These are phyloP conservation scores for Zoroaster sp. DNA, from an alignment of 53 echinoderm and acorn worm species.

Conservation along the genomic window DNA sequence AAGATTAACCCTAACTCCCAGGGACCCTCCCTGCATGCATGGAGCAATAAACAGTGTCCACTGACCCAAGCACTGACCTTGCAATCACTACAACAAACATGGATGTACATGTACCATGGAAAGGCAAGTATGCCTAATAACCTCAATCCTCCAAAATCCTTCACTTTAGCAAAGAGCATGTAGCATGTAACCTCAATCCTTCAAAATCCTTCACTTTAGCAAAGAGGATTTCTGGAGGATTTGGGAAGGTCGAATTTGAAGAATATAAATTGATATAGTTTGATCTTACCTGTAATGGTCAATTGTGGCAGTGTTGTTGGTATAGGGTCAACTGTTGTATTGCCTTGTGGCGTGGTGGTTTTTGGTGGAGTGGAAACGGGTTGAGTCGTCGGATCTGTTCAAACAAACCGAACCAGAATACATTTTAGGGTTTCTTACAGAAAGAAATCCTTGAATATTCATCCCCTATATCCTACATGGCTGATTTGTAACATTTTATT, in stretches of 20 bases:
- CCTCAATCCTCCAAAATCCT: neutral
- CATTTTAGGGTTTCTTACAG: neutral
- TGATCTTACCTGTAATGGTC: neutral
- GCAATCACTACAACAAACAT: too few relatives aligned
- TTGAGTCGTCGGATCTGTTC: neutral
- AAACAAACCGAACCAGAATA: neutral
- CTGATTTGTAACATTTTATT: neutral
- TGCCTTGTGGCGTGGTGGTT: neutral
- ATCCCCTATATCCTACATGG: neutral
- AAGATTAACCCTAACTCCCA: too few relatives aligned
- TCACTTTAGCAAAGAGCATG: neutral
- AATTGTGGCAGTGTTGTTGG: neutral
- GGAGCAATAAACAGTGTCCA: too few relatives aligned
- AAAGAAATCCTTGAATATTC: neutral
- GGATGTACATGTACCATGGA: neutral
- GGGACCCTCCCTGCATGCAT: too few relatives aligned
- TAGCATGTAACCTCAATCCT: neutral
- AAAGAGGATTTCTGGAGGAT: neutral
- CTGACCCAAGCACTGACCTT: too few relatives aligned
- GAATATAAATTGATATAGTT: neutral
- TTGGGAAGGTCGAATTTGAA: neutral
- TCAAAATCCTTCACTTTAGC: neutral
- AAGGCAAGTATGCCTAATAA: neutral
- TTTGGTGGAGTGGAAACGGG: neutral
- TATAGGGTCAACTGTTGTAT: neutral